Percentiles rank a stretch among this genome's conserved stretches.
phyloP scores from a whole-genome alignment of 2,888 invertebrate genomes.

The Mythimna albipuncta region DNA sequence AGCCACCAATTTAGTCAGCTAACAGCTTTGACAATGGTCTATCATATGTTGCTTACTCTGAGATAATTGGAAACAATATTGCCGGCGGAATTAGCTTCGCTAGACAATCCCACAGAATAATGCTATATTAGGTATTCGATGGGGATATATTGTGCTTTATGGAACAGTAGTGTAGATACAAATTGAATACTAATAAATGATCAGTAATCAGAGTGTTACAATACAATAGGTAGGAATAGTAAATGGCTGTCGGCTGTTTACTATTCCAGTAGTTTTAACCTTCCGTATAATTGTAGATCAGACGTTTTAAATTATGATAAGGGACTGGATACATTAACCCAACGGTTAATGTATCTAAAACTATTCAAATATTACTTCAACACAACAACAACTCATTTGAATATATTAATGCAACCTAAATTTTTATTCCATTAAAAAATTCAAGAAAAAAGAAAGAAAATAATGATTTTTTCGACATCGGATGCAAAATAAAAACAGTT shows the following conservation, averaged over 20 bases:
- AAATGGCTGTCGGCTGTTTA: slow-evolving; percentile 10
- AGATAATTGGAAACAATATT: slow-evolving; percentile 56
- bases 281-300: slow-evolving; percentile 13
- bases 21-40: slow-evolving; percentile 39
- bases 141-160: slow-evolving; percentile 18
- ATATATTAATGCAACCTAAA: background rate
- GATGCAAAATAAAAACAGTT: too few species aligned
- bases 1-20: slow-evolving; percentile 22
- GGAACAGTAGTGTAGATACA: slow-evolving; percentile 20
- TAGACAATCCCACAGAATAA: slow-evolving; percentile 38
- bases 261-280: slow-evolving; percentile 9
- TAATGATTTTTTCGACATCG: too few species aligned
- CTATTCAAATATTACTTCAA: too few species aligned
- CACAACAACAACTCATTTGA: background rate
- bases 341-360: too few species aligned
- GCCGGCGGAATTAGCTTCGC: slow-evolving; percentile 41
- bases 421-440: too few species aligned
- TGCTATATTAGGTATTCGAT: slow-evolving; percentile 2
- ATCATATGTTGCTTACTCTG: slow-evolving; percentile 38
- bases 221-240: slow-evolving; percentile 26
- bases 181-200: slow-evolving; percentile 52
- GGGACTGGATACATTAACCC: background rate
- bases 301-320: slow-evolving; percentile 13
- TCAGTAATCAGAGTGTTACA: slow-evolving; percentile 26
- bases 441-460: too few species aligned